Conservation (phyloP, 2,797 vertebrate species). For the Chelonia mydas region DNA sequence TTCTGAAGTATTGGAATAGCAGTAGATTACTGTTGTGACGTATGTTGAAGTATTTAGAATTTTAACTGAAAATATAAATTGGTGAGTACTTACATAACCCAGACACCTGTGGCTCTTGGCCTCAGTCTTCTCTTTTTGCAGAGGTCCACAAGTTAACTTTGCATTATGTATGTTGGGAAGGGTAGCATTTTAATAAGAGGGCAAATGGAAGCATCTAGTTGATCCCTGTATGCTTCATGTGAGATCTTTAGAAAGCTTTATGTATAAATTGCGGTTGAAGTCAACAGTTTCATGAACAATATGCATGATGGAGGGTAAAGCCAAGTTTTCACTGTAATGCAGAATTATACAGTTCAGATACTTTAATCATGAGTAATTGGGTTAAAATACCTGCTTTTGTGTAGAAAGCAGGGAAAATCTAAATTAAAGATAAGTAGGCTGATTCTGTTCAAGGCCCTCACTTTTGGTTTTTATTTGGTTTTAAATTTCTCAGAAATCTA, state of each 20-base stretch:
- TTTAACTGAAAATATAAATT: background rate
- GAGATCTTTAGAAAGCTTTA: background rate
- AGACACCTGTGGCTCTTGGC: background rate
- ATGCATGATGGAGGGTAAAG: background rate
- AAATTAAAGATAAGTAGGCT: fast-evolving
- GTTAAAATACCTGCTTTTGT: background rate
- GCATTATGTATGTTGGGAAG: background rate
- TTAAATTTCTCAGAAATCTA: too few relatives aligned
- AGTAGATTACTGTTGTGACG: background rate
- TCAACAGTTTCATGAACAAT: too few relatives aligned
- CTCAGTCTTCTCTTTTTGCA: background rate
- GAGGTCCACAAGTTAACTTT: background rate
- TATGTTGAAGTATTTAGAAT: background rate
- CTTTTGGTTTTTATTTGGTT: too few relatives aligned
- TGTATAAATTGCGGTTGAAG: too few relatives aligned
- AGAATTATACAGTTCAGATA: background rate
- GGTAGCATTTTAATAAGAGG: background rate
- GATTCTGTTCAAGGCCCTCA: too few relatives aligned
- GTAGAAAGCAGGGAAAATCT: background rate
- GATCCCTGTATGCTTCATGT: too few relatives aligned
- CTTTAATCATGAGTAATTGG: too few relatives aligned
- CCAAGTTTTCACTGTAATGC: background rate
- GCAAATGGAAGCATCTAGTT: background rate
- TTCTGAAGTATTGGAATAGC: background rate
- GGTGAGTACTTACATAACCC: background rate